Conservation (phyloP, 2,113 vertebrate genomes). For the Myrmecobius fasciatus region DNA sequence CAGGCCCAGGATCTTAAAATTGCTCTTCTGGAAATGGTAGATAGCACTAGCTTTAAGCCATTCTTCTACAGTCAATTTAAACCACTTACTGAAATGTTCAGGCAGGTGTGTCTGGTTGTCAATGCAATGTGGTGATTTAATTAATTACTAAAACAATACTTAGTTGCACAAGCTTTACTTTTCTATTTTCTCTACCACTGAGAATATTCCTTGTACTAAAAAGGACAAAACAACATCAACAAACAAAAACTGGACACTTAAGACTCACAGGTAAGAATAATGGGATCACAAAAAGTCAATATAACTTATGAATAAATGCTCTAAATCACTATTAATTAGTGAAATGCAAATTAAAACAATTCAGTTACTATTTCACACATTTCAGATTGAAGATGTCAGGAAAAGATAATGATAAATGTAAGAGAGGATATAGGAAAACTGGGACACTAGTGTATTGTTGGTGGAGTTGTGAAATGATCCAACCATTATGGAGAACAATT, state of each 20-base stretch:
- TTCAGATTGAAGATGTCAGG: too few species aligned
- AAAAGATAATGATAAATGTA: too few species aligned
- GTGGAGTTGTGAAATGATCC: too few species aligned
- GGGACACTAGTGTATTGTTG: too few species aligned
- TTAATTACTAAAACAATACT: neutral
- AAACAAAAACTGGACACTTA: neutral
- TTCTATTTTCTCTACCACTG: neutral
- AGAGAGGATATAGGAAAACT: too few species aligned
- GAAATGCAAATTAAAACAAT: too few species aligned
- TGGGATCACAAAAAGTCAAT: neutral
- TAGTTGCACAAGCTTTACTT: neutral
- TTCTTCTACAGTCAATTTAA: neutral
- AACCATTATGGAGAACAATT: too few species aligned
- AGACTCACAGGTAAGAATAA: neutral
- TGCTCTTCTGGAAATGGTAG: neutral
- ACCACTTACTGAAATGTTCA: neutral
- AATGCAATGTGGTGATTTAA: neutral
- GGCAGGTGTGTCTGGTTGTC: neutral
- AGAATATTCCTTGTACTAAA: neutral
- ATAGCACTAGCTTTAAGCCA: neutral
- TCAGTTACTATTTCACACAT: too few species aligned
- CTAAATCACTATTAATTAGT: too few species aligned
- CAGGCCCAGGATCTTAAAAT: neutral
- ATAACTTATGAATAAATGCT: too few species aligned
- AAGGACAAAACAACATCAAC: neutral